Evolutionary conservation across 2,888 invertebrate genomes (phyloP), one percentile per base, ranked within the genome.

Genomic region (Sycophila texana): DNA sequence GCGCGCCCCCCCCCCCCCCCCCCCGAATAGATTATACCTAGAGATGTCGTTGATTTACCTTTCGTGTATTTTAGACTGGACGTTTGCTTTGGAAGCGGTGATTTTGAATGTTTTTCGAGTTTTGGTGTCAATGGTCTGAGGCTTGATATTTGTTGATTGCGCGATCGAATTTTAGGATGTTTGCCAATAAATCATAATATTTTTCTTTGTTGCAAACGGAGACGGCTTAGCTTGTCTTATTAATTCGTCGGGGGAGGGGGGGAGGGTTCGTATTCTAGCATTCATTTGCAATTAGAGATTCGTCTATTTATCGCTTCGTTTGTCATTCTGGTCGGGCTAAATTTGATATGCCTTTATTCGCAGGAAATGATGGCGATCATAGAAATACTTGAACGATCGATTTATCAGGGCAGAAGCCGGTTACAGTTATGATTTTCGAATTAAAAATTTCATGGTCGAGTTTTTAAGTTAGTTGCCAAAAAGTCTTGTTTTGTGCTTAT

Each of bases 161-260:
- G 63, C 65, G 74, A 77, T 80, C 49, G 76, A 55, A 63, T 22
- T 26, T 68, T 71, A 66, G 74, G 80, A 74, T 47, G 20, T 20
- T 53, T 74, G 77, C 66, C 80, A 80, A 70, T 65, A n/a, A 74
- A 60, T 26, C n/a, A 30, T 74, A 57, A 72, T 60, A 53, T 68
- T 72, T 61, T 76, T 39, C 39, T 39, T 67, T 72, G 53, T 79
- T 71, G 49, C 57, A 60, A 74, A 74, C 74, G 58, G 60, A 79
- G 60, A 63, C 70, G 60, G 55, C 65, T 61, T 57, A 74, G 61
- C 55, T 68, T 39, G 61, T 47, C 67, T 70, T 53, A 47, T 26
- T 55, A 61, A 26, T 26, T 26, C 26, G 1, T 26, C 39, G 4
- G 4, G 2, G 16, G 30, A 51, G 18, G 53, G 20, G 4, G 4